Base-by-base conservation (phyloP, 2,113 vertebrate genomes). In the Archilochus colubris region DNA sequence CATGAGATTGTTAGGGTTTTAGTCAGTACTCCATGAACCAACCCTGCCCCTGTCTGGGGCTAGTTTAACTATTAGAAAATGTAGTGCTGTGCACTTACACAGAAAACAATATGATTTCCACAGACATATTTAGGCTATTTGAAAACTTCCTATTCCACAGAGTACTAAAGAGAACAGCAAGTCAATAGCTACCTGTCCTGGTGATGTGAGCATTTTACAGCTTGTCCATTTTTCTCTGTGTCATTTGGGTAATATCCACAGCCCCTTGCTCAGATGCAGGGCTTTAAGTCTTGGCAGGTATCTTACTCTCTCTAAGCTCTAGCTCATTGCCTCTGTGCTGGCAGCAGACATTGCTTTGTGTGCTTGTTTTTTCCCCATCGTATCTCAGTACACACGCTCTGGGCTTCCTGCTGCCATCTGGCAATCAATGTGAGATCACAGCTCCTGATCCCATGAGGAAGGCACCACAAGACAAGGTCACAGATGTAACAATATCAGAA, bases 361-460 rank as follows among this genome's bases (percentile, higher is more conserved):
- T 1, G 15, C 46, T 79, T 93, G 58, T 28, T 73, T 92, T 95
- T 78, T 82, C 58, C 82, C 78, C 53, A n/a, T 62, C 0, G 27
- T 85, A 94, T 90, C 88, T 91, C 92, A 93, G 75, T 94, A 95
- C 95, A 96, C 0, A 10, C 0, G 2, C 86, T 67, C 63, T 83
- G 85, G 78, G 94, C 67, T 93, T 94, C 87, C 89, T 0, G 5
- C 72, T 93, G 70, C 85, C 89, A 76, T 92, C 93, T 96, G 95
- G 93, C 75, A 89, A 92, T 80, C 96, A 59, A 67, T 85, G 82
- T 80, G 78, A 94, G 89, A 95, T 91, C 91, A 91, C 94, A 92
- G 78, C 50, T 94, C 54, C 77, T n/a, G 83, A 50, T 92, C 89
- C 77, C 83, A 58, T 10, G 84, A 91, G 91, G 48, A 85, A 88